These are phyloP conservation scores for Aegotheles bennettii DNA, from an alignment of 2,113 vertebrate species.

Conservation along the genomic window DNA sequence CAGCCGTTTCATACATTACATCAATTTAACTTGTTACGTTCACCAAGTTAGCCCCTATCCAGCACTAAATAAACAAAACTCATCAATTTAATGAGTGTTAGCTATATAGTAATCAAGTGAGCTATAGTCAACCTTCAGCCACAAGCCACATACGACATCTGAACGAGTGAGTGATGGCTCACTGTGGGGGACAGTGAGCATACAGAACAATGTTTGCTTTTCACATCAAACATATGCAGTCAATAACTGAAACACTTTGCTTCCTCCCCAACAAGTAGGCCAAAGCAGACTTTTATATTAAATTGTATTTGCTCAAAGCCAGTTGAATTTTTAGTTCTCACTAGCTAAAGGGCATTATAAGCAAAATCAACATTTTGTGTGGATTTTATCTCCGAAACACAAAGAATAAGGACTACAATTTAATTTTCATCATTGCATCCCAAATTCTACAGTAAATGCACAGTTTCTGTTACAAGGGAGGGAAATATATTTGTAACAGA, in stretches of 20 bases:
- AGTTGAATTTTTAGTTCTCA: neutral
- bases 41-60: neutral
- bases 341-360: neutral
- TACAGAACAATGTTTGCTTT: neutral
- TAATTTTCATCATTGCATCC: neutral
- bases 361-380: neutral
- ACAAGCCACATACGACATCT: neutral
- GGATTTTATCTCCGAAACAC: neutral
- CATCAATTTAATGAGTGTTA: neutral
- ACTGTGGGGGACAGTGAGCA: accelerated
- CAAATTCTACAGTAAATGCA: neutral
- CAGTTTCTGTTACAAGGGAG: neutral
- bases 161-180: neutral
- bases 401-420: neutral
- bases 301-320: neutral
- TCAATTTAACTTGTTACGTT: neutral
- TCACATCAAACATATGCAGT: neutral
- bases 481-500: neutral
- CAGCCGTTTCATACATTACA: neutral
- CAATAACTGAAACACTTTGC: neutral
- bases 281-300: neutral
- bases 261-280: neutral
- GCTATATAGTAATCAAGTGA: neutral
- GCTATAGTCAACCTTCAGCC: neutral
- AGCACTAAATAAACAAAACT: neutral